These are phyloP conservation scores for Chironomus tepperi DNA, from an alignment of 1,140 invertebrate species.

Conservation along the genomic window DNA sequence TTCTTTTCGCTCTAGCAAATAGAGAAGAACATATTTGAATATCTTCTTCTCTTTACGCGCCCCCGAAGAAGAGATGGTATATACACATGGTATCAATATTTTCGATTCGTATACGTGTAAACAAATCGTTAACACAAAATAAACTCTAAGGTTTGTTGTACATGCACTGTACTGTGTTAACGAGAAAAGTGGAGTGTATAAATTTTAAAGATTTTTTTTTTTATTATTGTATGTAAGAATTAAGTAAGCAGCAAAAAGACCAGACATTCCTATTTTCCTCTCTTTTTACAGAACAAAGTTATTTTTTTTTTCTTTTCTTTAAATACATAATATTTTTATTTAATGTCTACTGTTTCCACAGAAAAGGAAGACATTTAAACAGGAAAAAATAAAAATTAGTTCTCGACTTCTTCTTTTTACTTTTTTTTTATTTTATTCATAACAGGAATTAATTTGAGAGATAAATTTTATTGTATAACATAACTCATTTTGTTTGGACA, in stretches of 20 bases:
- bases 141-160: slow-evolving; percentile 21
- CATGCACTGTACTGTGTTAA: neutral
- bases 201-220: neutral
- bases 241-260: neutral
- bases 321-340: neutral
- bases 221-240: neutral
- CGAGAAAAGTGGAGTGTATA: slow-evolving; percentile 19
- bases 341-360: neutral
- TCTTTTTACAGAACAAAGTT: neutral
- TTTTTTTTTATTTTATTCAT: no score
- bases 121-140: slow-evolving; percentile 24
- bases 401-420: no score
- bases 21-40: neutral
- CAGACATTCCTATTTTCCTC: slow-evolving; percentile 19
- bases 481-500: neutral
- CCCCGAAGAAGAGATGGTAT: neutral
- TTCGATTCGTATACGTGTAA: slow-evolving; percentile 18
- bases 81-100: slow-evolving; percentile 21
- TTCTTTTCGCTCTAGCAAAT: neutral
- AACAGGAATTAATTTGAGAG: no score
- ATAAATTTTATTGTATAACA: neutral
- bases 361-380: neutral
- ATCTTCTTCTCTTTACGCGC: neutral
- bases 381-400: slow-evolving; percentile 14
- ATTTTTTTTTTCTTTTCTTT: neutral